Evolutionary conservation across 2,888 invertebrate genomes (phyloP), one percentile per base, ranked within the genome.

Genomic region (Ceriagrion tenellum): DNA sequence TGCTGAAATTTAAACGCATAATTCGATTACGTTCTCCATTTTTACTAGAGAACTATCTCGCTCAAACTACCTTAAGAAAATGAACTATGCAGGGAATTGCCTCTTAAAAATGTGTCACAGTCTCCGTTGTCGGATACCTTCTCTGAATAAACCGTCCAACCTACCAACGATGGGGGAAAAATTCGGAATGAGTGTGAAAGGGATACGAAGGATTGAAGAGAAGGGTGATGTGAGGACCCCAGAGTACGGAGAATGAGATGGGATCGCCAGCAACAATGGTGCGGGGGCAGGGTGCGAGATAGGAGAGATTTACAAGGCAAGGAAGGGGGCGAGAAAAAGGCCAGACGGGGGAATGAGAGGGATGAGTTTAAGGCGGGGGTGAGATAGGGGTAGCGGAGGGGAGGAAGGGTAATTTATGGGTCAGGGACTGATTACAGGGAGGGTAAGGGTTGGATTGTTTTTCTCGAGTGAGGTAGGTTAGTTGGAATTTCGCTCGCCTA

Each of bases 391-490:
- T 12, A 10, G 56, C 30, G 35, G 63, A 59, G 91, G 63, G 23
- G 63, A 63, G 40, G 59, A 93, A 93, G 47, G 93, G 93, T 69
- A 93, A 93, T 93, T 93, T 93, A 93, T 93, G 93, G 93, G 93
- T 93, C 93, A 93, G 63, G 47, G 69, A 47, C 93, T 93, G 93
- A 93, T 93, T 93, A 93, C 69, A 74, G 93, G 47, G 26, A 59
- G 47, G 8, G 47, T n/a, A 93, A 55, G 93, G 93, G 93, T 74
- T 40, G 93, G 69, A 93, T 74, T 93, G 93, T 93, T 93, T 93
- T 69, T 74, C 40, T 93, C 74, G 40, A 93, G 69, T 93, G 93
- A 69, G 47, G 56, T 56, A 91, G 90, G 56, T 91, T 63, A 93
- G 93, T 69, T 47, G 23, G 93, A 93, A 69, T 93, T 81, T 81